Evolutionary conservation across 2,113 vertebrate species (phyloP).

Genomic region (Aldabrachelys gigantea): DNA sequence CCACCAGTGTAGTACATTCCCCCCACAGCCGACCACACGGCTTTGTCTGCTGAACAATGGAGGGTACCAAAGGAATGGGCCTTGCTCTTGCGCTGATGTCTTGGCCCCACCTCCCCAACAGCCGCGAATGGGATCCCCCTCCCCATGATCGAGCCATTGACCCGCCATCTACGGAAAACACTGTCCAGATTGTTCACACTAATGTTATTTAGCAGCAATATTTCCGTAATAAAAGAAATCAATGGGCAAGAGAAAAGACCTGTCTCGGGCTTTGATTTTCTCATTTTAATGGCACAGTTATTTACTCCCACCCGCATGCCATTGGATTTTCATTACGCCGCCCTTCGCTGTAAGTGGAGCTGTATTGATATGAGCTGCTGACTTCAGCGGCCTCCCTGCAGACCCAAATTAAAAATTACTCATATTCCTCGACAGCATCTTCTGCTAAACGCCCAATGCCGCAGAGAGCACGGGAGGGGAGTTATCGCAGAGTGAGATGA

Average conservation of each 20-base stretch:
- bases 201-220: slow-evolving; percentile 84
- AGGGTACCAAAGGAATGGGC: not conserved
- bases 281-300: slow-evolving; percentile 82
- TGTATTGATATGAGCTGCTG: slow-evolving; percentile 77
- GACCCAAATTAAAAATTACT: slow-evolving; percentile 23
- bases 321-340: slow-evolving; percentile 78
- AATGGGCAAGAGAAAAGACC: slow-evolving; percentile 79
- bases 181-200: slow-evolving; percentile 79
- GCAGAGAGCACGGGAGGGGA: not conserved
- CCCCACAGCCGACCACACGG: not conserved
- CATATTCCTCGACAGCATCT: not conserved
- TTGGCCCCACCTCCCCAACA: rapidly evolving
- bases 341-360: slow-evolving; percentile 77
- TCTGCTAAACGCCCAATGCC: not conserved
- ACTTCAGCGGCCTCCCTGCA: slow-evolving; percentile 68
- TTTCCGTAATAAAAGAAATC: slow-evolving; percentile 82
- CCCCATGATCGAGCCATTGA: slow-evolving; percentile 61
- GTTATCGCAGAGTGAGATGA: not conserved
- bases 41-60: not conserved
- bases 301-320: slow-evolving; percentile 77
- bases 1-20: not conserved
- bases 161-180: slow-evolving; percentile 60
- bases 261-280: slow-evolving; percentile 79
- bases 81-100: not conserved
- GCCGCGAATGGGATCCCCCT: not conserved